These are phyloP conservation scores for Lamprotornis superbus DNA, from an alignment of 2,113 vertebrate genomes.

Conservation along the genomic window DNA sequence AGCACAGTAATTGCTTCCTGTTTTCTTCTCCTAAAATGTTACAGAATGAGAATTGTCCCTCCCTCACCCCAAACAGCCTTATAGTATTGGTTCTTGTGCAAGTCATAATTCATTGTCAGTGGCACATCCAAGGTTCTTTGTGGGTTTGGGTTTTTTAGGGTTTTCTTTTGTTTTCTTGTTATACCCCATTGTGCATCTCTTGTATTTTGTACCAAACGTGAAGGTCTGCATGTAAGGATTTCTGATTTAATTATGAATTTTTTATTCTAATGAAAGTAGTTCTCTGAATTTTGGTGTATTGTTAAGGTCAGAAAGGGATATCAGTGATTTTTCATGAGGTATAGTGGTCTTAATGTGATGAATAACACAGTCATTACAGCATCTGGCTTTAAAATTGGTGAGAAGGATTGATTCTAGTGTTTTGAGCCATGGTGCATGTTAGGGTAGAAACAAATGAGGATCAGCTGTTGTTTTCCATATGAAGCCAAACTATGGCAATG, in stretches of 20 bases:
- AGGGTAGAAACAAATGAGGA: neutral
- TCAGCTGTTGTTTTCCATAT: neutral
- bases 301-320: neutral
- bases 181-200: neutral
- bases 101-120: neutral
- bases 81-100: neutral
- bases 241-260: neutral
- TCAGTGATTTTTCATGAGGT: neutral
- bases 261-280: neutral
- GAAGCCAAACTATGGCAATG: neutral
- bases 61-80: neutral
- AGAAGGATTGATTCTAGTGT: neutral
- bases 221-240: neutral
- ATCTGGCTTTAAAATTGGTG: neutral
- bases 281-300: neutral
- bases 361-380: neutral
- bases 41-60: neutral
- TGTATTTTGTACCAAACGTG: neutral
- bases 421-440: neutral
- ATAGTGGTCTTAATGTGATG: neutral
- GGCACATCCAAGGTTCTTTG: neutral
- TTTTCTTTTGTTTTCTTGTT: neutral
- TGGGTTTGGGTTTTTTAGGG: accelerated
- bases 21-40: neutral
- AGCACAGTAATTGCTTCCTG: neutral